phyloP scores from a whole-genome alignment of 2,797 vertebrate genomes.

The Gymnoscopelus microlampas region DNA sequence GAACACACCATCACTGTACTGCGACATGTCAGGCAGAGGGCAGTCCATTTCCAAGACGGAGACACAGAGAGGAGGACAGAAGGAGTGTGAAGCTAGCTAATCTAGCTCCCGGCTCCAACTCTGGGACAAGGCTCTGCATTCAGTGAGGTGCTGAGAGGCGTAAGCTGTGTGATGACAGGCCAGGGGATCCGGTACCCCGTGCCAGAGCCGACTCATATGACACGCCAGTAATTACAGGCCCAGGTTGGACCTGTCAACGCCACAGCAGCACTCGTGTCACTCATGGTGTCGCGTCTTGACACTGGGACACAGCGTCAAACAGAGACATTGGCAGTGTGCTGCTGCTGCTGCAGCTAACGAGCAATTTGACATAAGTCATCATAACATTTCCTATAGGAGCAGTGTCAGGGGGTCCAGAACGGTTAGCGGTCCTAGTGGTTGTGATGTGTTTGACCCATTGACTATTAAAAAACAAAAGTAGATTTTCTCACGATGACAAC shows the following conservation, averaged over 20 bases:
- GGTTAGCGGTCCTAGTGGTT: conserved; percentile 4
- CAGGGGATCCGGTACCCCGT: conserved; percentile 41
- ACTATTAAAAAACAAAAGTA: background rate
- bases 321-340: conserved; percentile 27
- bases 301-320: conserved; percentile 33
- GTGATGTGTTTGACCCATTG: conserved; percentile 3
- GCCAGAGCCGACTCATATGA: conserved; percentile 63
- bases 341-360: background rate
- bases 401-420: conserved; percentile 18
- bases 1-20: conserved; percentile 46
- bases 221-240: conserved; percentile 64
- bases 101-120: conserved; percentile 40
- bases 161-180: conserved; percentile 68
- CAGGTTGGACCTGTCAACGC: conserved; percentile 59
- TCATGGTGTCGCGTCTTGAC: conserved; percentile 51
- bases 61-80: conserved; percentile 24
- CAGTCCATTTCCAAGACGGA: conserved; percentile 38
- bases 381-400: conserved; percentile 13
- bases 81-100: conserved; percentile 43
- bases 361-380: conserved; percentile 32
- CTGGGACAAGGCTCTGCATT: conserved; percentile 36
- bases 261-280: conserved; percentile 58
- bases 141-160: conserved; percentile 62
- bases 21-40: conserved; percentile 40
- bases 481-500: conserved; percentile 13